Conservation (phyloP, 2,888 invertebrate genomes). For the Margaritifera margaritifera region DNA sequence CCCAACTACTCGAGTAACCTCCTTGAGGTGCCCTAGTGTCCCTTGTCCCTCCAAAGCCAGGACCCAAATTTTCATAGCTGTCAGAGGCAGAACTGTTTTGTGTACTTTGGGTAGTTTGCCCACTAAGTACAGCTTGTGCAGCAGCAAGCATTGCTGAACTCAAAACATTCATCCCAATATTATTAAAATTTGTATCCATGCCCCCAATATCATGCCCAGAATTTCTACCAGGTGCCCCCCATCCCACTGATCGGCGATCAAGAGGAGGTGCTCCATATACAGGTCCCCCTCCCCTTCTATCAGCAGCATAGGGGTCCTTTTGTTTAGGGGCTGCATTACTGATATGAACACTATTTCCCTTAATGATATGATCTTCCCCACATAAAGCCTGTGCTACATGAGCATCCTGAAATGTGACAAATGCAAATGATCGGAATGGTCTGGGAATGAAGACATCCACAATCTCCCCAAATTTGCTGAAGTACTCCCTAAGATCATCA, state of each 20-base stretch:
- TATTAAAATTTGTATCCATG: conserved; percentile 34
- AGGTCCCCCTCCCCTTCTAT: conserved; percentile 10
- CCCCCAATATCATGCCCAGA: conserved; percentile 7
- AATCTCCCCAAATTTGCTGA: conserved; percentile 90
- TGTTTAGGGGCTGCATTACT: conserved; percentile 70
- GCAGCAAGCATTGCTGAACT: conserved; percentile 65
- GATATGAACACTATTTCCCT: conserved; percentile 82
- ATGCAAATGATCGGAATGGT: conserved; percentile 82
- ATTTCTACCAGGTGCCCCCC: conserved; percentile 9
- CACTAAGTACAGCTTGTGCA: conserved; percentile 61
- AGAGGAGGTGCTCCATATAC: not conserved
- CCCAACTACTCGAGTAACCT: conserved; percentile 8
- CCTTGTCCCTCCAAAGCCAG: conserved; percentile 40
- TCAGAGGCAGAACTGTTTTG: conserved; percentile 17
- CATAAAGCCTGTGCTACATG: conserved; percentile 91
- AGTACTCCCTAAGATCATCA: conserved; percentile 89
- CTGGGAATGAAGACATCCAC: conserved; percentile 97
- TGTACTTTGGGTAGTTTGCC: conserved; percentile 20
- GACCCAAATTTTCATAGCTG: conserved; percentile 30
- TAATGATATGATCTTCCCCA: conserved; percentile 94
- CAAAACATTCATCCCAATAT: conserved; percentile 62
- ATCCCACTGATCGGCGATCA: conserved; percentile 5
- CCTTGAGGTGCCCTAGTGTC: conserved; percentile 7
- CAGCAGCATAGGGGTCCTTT: conserved; percentile 8
- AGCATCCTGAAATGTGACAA: conserved; percentile 94